Conservation (phyloP, 2,797 vertebrate species). For the Gastrophryne carolinensis region DNA sequence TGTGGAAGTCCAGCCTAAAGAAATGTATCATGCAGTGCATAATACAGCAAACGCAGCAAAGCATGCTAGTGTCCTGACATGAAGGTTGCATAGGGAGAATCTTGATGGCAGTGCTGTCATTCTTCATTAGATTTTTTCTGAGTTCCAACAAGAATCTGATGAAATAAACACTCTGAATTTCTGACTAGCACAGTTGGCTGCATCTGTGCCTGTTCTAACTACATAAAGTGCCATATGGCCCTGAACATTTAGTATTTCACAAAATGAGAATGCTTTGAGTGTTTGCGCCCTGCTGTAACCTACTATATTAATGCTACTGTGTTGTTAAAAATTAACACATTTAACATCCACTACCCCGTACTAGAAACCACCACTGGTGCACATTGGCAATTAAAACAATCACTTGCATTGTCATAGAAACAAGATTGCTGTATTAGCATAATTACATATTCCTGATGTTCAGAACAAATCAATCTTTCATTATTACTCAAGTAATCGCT, state of each 20-base stretch:
- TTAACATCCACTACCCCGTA: background rate
- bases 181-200: background rate
- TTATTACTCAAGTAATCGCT: conserved; percentile 62
- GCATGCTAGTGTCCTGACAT: too few species aligned
- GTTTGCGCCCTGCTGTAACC: background rate
- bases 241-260: background rate
- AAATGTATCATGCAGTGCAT: too few species aligned
- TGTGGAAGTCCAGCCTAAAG: too few species aligned
- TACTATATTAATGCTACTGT: background rate
- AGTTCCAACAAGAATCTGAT: background rate
- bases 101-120: too few species aligned
- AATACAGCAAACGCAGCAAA: too few species aligned
- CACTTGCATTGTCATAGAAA: conserved; percentile 61
- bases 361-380: conserved; percentile 50
- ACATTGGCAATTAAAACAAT: conserved; percentile 62
- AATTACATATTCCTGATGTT: conserved; percentile 63
- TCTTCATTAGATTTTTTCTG: background rate
- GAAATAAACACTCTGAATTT: background rate
- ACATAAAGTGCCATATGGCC: background rate
- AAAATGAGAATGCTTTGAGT: background rate
- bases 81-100: too few species aligned
- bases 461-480: conserved; percentile 58
- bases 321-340: background rate
- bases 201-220: background rate
- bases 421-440: conserved; percentile 54